Base-by-base conservation (phyloP, 2,888 invertebrate species). In the Tiphia femorata region DNA sequence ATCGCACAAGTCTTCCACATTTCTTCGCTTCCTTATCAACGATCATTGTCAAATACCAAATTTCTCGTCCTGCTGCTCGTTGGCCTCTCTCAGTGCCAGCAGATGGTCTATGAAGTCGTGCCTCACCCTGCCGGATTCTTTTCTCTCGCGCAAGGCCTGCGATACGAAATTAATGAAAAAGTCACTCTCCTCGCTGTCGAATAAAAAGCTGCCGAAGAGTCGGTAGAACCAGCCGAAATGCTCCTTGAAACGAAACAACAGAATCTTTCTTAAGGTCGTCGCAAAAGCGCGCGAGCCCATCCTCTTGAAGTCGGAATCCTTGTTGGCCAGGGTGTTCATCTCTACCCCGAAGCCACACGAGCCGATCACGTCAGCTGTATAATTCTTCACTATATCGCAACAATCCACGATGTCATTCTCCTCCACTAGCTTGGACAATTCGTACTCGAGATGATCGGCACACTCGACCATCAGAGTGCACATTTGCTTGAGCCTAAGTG, bases 401-500 rank as follows among this genome's bases (percentile, higher is more conserved):
- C 70, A 64, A 30, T 78, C 77, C 20, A 78, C 46, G 0, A 64
- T 42, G 16, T 72, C 70, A 12, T 53, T 43, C 2, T 42, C 46
- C 1, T 16, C 47, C 0, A 51, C 51, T 2, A 67, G 14, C 21
- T 56, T 55, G 0, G 75, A 68, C 17, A 83, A 30, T 56, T 77
- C 75, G 1, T 62, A 49, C 2, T 75, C 67, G 8, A 85, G 69
- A 38, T 79, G 65, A 7, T 77, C 62, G 0, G 77, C 74, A 42
- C 84, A 84, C 25, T 81, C 73, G 3, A 75, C 51, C 1, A 85
- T 58, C 2, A 83, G 69, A 16, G 75, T 68, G 51, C 84, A 84
- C 85, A 86, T 85, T n/a, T 76, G 75, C 66, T 83, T 85, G 49
- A 87, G 76, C 69, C 85, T 86, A 5, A 84, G 85, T 0, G 84